Evolutionary conservation across 2,113 vertebrate species (phyloP), one percentile per base, ranked within the genome.

Genomic region (Sterna hirundo): DNA sequence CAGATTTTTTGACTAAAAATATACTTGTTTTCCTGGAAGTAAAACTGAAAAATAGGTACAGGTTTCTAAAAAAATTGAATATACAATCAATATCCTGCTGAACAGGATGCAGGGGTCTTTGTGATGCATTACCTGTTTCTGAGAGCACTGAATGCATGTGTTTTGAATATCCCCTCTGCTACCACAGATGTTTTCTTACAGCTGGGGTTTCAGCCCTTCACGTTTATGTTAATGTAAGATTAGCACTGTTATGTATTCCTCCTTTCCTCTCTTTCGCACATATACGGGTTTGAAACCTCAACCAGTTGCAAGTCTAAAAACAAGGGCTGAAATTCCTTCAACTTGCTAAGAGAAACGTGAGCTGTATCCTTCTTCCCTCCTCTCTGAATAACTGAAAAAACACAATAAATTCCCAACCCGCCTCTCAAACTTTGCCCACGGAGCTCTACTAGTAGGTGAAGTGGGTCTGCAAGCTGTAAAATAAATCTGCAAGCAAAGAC

Each of bases 321-420:
- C 86, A 60, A 61, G 62, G 27, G 40, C 60, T 87, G 65, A 94
- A 93, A 96, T 93, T 96, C 83, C 65, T 94, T 68, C 82, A 89
- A 23, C 86, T 87, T 66, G 55, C 34, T 76, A 65, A 69, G 34
- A 95, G 94, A 95, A 97, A 96, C 11, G 16, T 36, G 79, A 94
- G 93, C 84, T 69, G 83, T 72, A 88, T 79, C 91, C 69, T 91
- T 83, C 91, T 81, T 93, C 78, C 62, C 29, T 62, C 36, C 57
- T 46, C 83, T 49, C 62, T 46, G 81, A 93, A 42, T 84, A 91
- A 79, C 82, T 93, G 93, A 87, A 95, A 94, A 90, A 95, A 76
- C 83, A 96, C 42, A 57, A 44, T 54, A 66, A 84, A 90, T 86
- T 90, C 70, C 76, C 58, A 90, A 6, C 18, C 14, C n/a, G 72